Base-by-base conservation (phyloP, 2,797 vertebrate species). In the Halcyon badia region DNA sequence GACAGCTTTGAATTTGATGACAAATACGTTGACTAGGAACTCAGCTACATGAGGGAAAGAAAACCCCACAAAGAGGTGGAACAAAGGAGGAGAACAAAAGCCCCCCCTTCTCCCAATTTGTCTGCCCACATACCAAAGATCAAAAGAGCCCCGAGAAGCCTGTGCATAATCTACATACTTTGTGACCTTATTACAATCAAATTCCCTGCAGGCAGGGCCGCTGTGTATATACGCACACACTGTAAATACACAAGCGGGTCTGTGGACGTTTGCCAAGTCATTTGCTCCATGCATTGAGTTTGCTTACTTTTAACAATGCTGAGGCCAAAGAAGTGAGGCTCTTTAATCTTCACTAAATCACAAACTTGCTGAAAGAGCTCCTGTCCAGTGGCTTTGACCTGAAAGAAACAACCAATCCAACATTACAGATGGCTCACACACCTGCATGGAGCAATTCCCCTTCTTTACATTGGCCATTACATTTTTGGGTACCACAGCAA, bases 251-350 rank as follows among this genome's bases (percentile, higher is more conserved):
- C 94, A 93, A 93, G 76, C 2, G 0, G 49, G 37, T 26, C 89
- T 42, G 62, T 90, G 94, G 89, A 91, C 5, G 2, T 83, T 83
- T 95, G 94, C 89, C 96, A 97, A 97, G 90, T 89, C 82, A 90
- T 90, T 96, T 96, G 91, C 83, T 94, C 80, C 3, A 0, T 64
- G 84, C 75, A 82, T 7, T 54, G 41, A 87, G 78, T 93, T 91
- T 87, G 92, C 99, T 99, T 98, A 99, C 99, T 98, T 96, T 98
- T 99, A 88, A 99, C 98, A 92, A 99, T 97, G 33, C 99, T 99
- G 94, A 99, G 98, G 91, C 99, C 99, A 75, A 99, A 99, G 97
- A 99, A 98, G 97, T 98, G 98, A 83, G 99, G 97, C 72, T 99
- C 99, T 97, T 98, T 98, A 94, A 99, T 98, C 96, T 98, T 98